phyloP scores from a whole-genome alignment of 2,888 invertebrate species.

The Apodemia zela region DNA sequence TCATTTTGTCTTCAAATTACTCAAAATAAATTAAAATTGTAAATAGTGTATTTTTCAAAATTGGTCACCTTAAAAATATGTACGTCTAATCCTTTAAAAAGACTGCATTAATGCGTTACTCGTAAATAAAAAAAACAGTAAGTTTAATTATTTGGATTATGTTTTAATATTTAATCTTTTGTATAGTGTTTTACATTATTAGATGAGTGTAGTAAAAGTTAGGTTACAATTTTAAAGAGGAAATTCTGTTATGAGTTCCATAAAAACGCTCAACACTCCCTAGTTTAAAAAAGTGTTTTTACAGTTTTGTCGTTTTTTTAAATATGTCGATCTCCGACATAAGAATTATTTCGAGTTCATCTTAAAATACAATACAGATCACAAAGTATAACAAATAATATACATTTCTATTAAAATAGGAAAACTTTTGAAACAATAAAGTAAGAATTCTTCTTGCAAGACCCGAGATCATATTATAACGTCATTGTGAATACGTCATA shows the following conservation, averaged over 20 bases:
- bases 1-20: too few species aligned
- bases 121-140: too few species aligned
- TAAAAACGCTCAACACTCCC: not conserved
- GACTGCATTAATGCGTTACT: too few species aligned
- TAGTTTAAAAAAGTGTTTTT: not conserved
- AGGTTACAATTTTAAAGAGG: too few species aligned
- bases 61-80: too few species aligned
- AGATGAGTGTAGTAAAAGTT: too few species aligned
- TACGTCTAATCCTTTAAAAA: too few species aligned
- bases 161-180: too few species aligned
- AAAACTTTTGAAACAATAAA: conserved; percentile 45
- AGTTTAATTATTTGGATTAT: too few species aligned
- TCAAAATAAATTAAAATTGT: too few species aligned
- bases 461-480: conserved; percentile 67
- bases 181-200: too few species aligned
- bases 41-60: too few species aligned
- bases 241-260: not conserved
- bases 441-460: conserved; percentile 51
- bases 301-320: not conserved
- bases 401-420: conserved; percentile 51
- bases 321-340: not conserved
- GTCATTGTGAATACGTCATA: conserved; percentile 66
- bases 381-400: conserved; percentile 48
- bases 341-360: conserved; percentile 13
- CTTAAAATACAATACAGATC: conserved; percentile 28